These are phyloP conservation scores for Pseudotriccus pelzelni DNA, from an alignment of 2,797 vertebrate species.

Conservation along the genomic window DNA sequence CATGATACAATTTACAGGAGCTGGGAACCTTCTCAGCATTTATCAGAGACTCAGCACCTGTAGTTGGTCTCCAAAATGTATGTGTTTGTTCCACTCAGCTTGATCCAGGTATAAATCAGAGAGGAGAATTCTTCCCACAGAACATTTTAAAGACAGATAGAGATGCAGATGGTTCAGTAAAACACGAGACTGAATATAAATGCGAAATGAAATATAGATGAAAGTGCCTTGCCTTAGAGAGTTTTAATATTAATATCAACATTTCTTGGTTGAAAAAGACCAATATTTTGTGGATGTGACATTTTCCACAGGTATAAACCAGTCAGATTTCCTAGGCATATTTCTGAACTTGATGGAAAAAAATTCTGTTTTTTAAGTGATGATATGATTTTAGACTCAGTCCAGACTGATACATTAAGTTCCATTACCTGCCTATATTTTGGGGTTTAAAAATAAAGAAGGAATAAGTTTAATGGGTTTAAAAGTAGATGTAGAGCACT, in stretches of 20 bases:
- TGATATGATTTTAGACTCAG: background rate
- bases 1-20: background rate
- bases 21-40: background rate
- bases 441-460: background rate
- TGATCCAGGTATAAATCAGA: constrained; percentile 33
- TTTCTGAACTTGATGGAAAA: background rate
- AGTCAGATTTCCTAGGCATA: background rate
- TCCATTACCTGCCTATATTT: background rate
- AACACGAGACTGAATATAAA: constrained; percentile 47
- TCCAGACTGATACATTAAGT: background rate
- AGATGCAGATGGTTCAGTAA: constrained; percentile 30
- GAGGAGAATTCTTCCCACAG: background rate
- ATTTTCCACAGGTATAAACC: constrained; percentile 26
- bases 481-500: background rate
- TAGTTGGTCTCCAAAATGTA: background rate
- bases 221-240: constrained; percentile 17
- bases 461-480: background rate
- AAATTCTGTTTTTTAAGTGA: background rate
- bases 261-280: constrained; percentile 22
- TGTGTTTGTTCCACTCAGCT: constrained; percentile 12
- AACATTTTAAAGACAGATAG: constrained; percentile 26
- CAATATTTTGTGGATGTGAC: constrained; percentile 27
- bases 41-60: background rate
- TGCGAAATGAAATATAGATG: constrained; percentile 60
- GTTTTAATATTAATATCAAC: constrained; percentile 59